Percentiles rank a stretch among this genome's conserved stretches.
Conservation (phyloP, 2,797 vertebrate genomes). For the Cyprinodon diabolis region DNA sequence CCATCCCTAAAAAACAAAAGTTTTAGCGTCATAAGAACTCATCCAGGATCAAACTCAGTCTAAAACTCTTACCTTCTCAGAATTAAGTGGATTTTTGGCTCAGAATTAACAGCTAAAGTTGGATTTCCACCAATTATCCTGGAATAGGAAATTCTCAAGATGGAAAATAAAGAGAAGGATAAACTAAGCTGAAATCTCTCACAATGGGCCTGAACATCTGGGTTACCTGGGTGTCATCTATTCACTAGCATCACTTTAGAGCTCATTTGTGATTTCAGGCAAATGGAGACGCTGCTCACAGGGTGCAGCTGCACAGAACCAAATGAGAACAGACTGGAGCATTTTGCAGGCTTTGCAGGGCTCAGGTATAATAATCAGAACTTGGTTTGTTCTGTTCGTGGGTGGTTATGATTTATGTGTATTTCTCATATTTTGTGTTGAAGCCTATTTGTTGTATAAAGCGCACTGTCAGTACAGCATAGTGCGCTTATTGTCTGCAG, state of each 20-base stretch:
- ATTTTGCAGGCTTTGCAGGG: neutral
- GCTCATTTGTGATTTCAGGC: neutral
- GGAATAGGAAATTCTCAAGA: neutral
- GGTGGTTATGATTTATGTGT: neutral
- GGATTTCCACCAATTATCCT: constrained; percentile 5
- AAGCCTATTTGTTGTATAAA: neutral
- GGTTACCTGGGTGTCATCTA: neutral
- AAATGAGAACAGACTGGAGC: neutral
- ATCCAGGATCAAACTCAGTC: constrained; percentile 17
- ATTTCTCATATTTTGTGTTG: neutral
- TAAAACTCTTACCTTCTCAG: constrained; percentile 19
- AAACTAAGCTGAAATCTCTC: neutral
- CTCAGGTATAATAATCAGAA: neutral
- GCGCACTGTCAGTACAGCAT: neutral
- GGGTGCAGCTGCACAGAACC: neutral
- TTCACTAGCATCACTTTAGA: neutral
- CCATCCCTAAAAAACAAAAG: constrained; percentile 9
- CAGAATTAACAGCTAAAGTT: constrained; percentile 31
- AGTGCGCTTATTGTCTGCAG: neutral
- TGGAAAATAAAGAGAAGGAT: neutral
- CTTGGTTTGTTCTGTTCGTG: neutral
- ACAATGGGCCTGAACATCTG: neutral
- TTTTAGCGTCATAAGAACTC: constrained; percentile 19
- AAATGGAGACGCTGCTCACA: neutral
- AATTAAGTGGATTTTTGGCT: constrained; percentile 28